A percentile compares a stretch with the other conserved stretches of the same genome.
Evolutionary conservation across 2,113 vertebrate species (phyloP).

Genomic region (Marmota monax): DNA sequence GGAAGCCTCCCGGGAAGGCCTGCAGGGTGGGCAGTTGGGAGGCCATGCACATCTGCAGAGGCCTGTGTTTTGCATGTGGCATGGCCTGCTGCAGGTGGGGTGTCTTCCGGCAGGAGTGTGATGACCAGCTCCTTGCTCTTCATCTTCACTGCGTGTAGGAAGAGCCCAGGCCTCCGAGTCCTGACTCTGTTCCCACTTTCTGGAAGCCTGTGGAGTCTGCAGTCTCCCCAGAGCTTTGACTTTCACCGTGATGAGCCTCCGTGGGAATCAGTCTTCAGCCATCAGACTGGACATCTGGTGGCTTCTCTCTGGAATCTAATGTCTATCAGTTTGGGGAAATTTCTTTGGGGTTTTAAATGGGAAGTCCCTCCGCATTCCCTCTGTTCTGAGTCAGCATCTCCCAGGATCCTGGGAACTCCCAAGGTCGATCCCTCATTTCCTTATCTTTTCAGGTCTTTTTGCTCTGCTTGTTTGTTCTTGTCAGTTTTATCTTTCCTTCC

Average conservation of each 20-base stretch:
- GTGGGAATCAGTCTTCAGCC: neutral
- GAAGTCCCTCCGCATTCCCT: neutral
- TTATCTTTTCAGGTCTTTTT: neutral
- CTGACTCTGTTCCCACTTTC: neutral
- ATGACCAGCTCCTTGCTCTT: neutral
- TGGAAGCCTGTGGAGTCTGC: neutral
- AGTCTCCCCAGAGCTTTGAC: neutral
- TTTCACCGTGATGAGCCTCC: neutral
- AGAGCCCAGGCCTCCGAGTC: neutral
- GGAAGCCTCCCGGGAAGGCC: neutral
- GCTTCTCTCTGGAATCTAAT: neutral
- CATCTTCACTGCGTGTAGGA: neutral
- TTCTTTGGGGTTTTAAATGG: neutral
- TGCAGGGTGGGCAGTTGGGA: neutral
- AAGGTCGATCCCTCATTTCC: neutral
- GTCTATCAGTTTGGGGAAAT: neutral
- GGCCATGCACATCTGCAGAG: neutral
- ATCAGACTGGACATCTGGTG: neutral
- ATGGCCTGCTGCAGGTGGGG: neutral
- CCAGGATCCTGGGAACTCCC: neutral
- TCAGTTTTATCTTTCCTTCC: constrained; percentile 25
- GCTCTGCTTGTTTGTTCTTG: neutral
- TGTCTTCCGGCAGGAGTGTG: neutral
- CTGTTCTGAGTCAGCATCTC: neutral
- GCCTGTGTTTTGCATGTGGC: neutral